Conservation (phyloP, 2,113 vertebrate genomes). For the Microcebus lehilahytsara region DNA sequence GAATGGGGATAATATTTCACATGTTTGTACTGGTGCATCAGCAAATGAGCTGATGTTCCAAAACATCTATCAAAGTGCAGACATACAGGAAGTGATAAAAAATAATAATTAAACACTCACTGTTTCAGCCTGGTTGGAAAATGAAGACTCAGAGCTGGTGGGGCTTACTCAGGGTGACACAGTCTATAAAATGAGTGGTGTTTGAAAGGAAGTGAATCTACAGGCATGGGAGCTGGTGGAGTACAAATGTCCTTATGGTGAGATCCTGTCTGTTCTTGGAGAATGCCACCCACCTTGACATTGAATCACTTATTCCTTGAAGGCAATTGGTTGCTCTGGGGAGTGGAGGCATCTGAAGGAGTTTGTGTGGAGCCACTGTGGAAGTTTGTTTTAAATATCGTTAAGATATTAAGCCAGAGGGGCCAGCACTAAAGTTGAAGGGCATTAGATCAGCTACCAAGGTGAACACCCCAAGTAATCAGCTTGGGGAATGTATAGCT, state of each 20-base stretch:
- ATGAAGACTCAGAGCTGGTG: neutral
- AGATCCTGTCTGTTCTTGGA: neutral
- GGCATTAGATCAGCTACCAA: neutral
- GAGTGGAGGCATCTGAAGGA: neutral
- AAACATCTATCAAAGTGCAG: constrained; percentile 33
- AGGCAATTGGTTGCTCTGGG: neutral
- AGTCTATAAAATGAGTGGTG: constrained; percentile 2
- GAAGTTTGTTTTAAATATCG: neutral
- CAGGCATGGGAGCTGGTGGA: neutral
- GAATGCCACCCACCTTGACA: constrained; percentile 31
- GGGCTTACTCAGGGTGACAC: neutral
- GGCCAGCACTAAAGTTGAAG: neutral
- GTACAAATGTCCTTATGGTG: neutral
- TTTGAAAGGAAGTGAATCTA: constrained; percentile 25
- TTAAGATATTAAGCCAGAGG: neutral
- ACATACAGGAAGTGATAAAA: constrained; percentile 38
- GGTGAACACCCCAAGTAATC: neutral
- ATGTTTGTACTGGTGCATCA: neutral
- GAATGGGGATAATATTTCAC: neutral
- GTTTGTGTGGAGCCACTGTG: neutral
- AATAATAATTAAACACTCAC: constrained; percentile 59
- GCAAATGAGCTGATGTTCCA: neutral
- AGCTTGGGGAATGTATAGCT: neutral
- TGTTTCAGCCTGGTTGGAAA: constrained; percentile 12
- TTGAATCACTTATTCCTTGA: neutral